Evolutionary conservation across 2,797 vertebrate species (phyloP).

Genomic region (Paramormyrops hopkinsi): DNA sequence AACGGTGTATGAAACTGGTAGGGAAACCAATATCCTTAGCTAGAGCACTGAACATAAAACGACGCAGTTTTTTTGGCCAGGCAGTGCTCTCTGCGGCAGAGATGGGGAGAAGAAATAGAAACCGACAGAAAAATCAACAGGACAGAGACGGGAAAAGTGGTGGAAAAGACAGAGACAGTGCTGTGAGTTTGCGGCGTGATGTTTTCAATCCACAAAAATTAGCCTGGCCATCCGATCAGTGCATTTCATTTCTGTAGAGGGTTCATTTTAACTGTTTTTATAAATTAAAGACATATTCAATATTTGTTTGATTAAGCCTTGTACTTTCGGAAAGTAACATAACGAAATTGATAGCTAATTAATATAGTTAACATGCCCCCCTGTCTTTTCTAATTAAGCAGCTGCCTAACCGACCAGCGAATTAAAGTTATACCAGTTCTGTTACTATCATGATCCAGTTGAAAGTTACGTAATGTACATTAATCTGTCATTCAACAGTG

Average conservation of each 20-base stretch:
- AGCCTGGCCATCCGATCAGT: too few relatives aligned
- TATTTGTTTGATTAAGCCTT: neutral
- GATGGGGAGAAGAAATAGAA: slow-evolving; percentile 68
- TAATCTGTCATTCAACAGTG: neutral
- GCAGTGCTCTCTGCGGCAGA: slow-evolving; percentile 40
- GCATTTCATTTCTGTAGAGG: neutral
- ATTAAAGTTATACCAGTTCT: neutral
- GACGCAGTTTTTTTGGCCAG: slow-evolving; percentile 39
- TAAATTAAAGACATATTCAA: neutral
- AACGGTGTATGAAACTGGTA: neutral
- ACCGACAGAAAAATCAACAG: slow-evolving; percentile 53
- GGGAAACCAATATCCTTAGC: neutral
- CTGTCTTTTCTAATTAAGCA: neutral
- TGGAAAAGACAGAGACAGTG: slow-evolving; percentile 60
- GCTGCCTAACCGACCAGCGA: neutral
- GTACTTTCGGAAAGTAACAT: neutral
- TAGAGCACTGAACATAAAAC: neutral
- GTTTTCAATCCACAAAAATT: neutral
- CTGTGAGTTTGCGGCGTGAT: slow-evolving; percentile 50
- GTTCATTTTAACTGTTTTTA: neutral
- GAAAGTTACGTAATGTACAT: neutral
- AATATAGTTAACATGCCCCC: neutral
- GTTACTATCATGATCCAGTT: neutral
- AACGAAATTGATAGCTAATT: neutral
- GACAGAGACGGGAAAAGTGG: slow-evolving; percentile 39